A percentile compares a stretch with the other conserved stretches of the same genome.
phyloP scores from a whole-genome alignment of 2,888 invertebrate genomes.

The Dynastes tityus region DNA sequence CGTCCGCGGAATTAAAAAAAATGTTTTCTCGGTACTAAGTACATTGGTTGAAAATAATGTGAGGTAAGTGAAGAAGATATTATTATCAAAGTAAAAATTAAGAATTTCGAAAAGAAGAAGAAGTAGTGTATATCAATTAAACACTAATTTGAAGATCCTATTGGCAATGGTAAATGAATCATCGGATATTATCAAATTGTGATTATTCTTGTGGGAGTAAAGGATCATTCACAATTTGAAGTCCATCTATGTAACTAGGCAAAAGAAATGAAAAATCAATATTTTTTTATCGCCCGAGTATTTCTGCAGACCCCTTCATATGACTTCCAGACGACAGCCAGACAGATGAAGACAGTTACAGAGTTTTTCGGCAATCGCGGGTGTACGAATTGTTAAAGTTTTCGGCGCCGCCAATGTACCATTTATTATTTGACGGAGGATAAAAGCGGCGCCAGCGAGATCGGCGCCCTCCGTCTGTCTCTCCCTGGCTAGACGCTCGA shows the following conservation, averaged over 20 bases:
- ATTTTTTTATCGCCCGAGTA: neutral
- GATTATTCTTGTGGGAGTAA: too few relatives aligned
- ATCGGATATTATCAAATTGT: too few relatives aligned
- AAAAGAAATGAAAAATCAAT: neutral
- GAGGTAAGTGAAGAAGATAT: too few relatives aligned
- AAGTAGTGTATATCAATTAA: too few relatives aligned
- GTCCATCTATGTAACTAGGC: neutral
- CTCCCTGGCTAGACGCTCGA: slow-evolving; percentile 52
- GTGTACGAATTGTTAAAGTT: slow-evolving; percentile 51
- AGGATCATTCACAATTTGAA: neutral
- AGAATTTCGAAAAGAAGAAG: too few relatives aligned
- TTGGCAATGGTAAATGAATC: too few relatives aligned
- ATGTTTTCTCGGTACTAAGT: too few relatives aligned
- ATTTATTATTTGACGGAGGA: slow-evolving; percentile 56
- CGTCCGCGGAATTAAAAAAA: too few relatives aligned
- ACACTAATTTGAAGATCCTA: too few relatives aligned
- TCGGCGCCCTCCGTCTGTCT: slow-evolving; percentile 55
- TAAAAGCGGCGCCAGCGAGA: slow-evolving; percentile 55
- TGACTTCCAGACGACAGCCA: neutral
- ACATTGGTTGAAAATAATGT: too few relatives aligned
- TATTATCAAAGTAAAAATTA: too few relatives aligned
- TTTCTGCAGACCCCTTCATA: neutral
- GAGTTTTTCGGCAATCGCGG: slow-evolving; percentile 6
- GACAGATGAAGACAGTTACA: neutral
- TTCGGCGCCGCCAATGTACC: slow-evolving; percentile 58